These are phyloP conservation scores for Gryllus longicercus DNA, from an alignment of 2,888 invertebrate genomes.

Conservation along the genomic window DNA sequence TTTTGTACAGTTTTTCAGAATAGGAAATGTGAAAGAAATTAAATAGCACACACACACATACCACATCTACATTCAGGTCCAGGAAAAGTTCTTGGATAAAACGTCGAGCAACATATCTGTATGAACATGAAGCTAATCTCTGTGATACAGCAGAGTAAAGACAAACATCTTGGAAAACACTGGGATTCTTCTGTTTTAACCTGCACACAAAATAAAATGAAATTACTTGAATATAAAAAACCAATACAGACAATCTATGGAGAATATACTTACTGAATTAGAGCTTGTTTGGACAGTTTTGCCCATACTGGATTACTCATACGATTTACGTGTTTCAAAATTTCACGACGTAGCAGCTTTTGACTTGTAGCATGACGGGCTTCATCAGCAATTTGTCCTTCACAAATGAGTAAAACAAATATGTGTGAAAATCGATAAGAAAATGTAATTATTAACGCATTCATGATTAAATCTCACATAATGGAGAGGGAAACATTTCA, in stretches of 20 bases:
- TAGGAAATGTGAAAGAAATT: no score
- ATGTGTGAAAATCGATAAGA: no score
- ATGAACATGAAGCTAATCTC: conserved; percentile 72
- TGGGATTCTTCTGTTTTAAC: conserved; percentile 54
- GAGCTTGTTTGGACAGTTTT: conserved; percentile 75
- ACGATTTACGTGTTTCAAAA: conserved; percentile 68
- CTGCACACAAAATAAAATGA: conserved; percentile 38
- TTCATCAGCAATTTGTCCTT: no score
- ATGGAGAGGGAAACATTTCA: no score
- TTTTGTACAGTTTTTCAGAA: not conserved
- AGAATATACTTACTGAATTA: conserved; percentile 56
- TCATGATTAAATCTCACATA: no score
- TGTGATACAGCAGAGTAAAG: conserved; percentile 88
- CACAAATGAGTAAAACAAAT: no score
- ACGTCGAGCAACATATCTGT: conserved; percentile 76
- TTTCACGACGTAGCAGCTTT: conserved; percentile 53
- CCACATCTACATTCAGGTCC: conserved; percentile 70
- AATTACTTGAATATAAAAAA: no score
- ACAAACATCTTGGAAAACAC: conserved; percentile 71
- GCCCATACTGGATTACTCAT: conserved; percentile 76
- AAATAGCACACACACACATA: conserved; percentile 40
- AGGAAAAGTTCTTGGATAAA: conserved; percentile 92
- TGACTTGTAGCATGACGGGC: not conserved
- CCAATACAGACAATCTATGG: not conserved
- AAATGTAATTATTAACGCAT: no score